Conservation (phyloP, 2,113 vertebrate genomes). For the Sinocyclocheilus anshuiensis region DNA sequence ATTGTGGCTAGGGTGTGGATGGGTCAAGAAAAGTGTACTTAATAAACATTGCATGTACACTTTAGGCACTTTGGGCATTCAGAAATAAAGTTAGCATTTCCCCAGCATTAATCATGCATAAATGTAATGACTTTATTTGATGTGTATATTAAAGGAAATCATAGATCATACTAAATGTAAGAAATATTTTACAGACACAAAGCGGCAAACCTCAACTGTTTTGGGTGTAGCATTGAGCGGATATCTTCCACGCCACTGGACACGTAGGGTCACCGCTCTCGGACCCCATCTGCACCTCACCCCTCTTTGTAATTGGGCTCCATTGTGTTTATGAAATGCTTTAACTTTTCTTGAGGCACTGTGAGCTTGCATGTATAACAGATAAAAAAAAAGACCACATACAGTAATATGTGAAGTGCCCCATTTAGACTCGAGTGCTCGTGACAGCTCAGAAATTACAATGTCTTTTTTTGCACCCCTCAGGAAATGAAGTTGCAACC, state of each 20-base stretch:
- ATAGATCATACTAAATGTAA: background rate
- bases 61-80: background rate
- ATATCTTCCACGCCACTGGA: background rate
- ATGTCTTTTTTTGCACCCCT: conserved; percentile 42
- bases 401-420: conserved; percentile 29
- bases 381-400: conserved; percentile 10
- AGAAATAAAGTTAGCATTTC: background rate
- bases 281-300: background rate
- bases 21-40: background rate
- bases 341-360: conserved; percentile 4
- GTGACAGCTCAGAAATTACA: conserved; percentile 32
- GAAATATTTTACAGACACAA: background rate
- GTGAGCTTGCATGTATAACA: conserved; percentile 1
- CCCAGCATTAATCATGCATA: background rate
- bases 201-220: background rate
- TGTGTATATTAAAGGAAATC: background rate
- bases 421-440: conserved; percentile 32
- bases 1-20: background rate
- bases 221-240: background rate
- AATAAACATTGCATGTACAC: background rate
- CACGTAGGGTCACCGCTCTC: background rate
- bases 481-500: conserved; percentile 54
- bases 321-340: conserved; percentile 22
- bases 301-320: conserved; percentile 1
- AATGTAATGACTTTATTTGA: background rate